Conservation (phyloP, 2,888 invertebrate genomes). For the Lithophane ornitopus region DNA sequence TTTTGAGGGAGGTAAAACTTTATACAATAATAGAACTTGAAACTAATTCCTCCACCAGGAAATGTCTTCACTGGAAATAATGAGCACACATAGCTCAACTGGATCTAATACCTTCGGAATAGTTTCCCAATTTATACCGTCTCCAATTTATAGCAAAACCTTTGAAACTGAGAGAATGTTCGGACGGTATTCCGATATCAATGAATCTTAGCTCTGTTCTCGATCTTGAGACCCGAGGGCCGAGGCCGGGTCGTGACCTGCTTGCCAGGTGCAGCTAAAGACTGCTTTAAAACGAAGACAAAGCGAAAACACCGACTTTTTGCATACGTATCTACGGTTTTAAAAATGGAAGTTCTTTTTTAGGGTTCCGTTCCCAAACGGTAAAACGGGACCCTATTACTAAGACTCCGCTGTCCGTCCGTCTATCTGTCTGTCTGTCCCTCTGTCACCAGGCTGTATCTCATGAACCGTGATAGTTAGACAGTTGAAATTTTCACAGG, state of each 20-base stretch:
- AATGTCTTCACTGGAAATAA: conserved; percentile 38
- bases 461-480: no score
- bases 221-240: conserved; percentile 71
- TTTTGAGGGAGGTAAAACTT: neutral
- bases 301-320: conserved; percentile 18
- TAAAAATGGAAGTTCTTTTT: conserved; percentile 24
- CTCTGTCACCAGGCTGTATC: no score
- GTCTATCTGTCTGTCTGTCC: no score
- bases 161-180: conserved; percentile 69
- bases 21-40: conserved; percentile 6
- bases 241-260: conserved; percentile 77
- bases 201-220: conserved; percentile 72
- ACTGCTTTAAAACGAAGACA: conserved; percentile 53
- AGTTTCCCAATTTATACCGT: conserved; percentile 63
- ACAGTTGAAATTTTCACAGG: no score
- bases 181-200: conserved; percentile 73
- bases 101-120: conserved; percentile 56
- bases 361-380: neutral
- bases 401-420: no score
- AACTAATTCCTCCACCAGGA: conserved; percentile 26
- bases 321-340: conserved; percentile 6
- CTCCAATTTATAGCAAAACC: conserved; percentile 67
- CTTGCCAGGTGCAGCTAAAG: conserved; percentile 75
- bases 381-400: no score
- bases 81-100: conserved; percentile 50